Percentiles rank a stretch among this genome's conserved stretches.
Conservation (phyloP, 2,888 invertebrate species). For the Apodemia hepburni region DNA sequence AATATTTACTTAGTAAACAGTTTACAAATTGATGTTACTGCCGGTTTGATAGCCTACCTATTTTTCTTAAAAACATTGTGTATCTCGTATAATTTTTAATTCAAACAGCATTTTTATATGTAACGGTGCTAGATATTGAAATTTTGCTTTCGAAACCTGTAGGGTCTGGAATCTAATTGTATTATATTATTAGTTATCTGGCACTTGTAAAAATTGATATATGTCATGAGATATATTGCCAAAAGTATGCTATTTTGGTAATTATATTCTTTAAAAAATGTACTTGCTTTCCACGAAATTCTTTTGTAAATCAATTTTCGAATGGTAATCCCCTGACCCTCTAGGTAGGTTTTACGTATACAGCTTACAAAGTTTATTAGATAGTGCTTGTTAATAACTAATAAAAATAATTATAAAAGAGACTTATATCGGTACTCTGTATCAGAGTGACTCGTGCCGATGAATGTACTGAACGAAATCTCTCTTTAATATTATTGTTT, state of each 20-base stretch:
- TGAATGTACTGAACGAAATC: conserved; percentile 56
- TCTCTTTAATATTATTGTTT: conserved; percentile 42
- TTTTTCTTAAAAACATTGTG: neutral
- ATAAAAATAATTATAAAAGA: conserved; percentile 39
- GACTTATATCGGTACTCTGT: conserved; percentile 62
- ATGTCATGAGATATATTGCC: conserved; percentile 1
- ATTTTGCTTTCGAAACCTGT: conserved; percentile 23
- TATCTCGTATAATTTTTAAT: conserved; percentile 5
- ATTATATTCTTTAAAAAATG: neutral
- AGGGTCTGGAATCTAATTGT: conserved; percentile 13
- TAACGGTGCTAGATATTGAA: conserved; percentile 32
- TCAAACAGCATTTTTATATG: conserved; percentile 18
- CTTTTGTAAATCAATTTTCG: conserved; percentile 8
- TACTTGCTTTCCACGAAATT: neutral
- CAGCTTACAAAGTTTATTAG: conserved; percentile 48
- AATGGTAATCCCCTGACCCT: neutral
- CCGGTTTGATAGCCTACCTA: conserved; percentile 11
- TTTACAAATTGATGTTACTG: conserved; percentile 12
- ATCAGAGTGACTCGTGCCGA: conserved; percentile 63
- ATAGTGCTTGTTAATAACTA: conserved; percentile 54
- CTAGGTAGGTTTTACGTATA: conserved; percentile 25
- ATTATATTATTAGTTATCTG: conserved; percentile 15
- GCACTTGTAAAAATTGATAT: conserved; percentile 18
- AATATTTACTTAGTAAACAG: neutral
- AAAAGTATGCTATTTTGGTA: neutral